Base-by-base conservation (phyloP, 2,113 vertebrate species). In the Chloroceryle aenea region DNA sequence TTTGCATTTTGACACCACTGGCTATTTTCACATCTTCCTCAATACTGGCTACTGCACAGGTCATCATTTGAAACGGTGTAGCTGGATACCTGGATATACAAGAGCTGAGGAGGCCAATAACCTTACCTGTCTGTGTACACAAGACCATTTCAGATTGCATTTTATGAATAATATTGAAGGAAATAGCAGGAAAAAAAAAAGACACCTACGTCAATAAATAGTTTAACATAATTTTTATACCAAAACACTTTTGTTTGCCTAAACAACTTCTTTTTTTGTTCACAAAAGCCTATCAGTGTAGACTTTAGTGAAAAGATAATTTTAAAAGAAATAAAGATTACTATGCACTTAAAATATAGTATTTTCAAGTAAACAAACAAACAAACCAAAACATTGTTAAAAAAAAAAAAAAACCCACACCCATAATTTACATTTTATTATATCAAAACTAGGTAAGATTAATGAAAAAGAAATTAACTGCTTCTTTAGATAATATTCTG, bases 341-440 rank as follows among this genome's bases (percentile, higher is more conserved):
- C 16, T 30, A 12, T 52, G 21, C 59, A 4, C 6, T 64, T 47
- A 29, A 52, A 93, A 23, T 45, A 27, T 3, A 58, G 15, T 8
- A 5, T 53, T 83, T 45, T 27, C 62, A 52, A 56, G 42, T 18
- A 12, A 9, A 68, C 47, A 48, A 48, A 11, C 47, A 22, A 48
- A 50, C 22, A 64, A n/a, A 23, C 1, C 5, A 50, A 38, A n/a
- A 8, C 9, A 29, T 27, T 55, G 9, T 43, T 11, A 32, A 59
- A 34, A 30, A 45, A 62, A 30, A 27, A 45, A 45, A 45, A 45
- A 1, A n/a, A 18, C 36, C 1, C 10, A 40, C 30, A 18, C 36
- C 1, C 1, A 3, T 0, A 2, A 27, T 52, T 30, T 56, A 6
- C 2, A 20, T 9, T 13, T 63, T 81, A 73, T 4, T 69, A 74